Evolutionary conservation across 2,888 invertebrate species (phyloP).

Genomic region (Odontomyia ornata): DNA sequence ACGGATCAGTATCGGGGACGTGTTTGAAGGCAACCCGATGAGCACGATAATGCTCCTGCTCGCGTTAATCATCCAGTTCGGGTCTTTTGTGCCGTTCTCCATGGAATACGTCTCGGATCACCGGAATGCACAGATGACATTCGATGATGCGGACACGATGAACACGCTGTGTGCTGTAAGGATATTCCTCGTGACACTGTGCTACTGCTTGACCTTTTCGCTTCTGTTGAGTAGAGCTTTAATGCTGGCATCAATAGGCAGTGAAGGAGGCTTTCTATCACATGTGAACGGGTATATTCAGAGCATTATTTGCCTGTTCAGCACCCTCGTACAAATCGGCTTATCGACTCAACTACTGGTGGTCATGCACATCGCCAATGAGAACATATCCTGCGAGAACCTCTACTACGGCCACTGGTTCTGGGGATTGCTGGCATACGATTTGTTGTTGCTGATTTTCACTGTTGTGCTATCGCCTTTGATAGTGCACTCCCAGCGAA

Average conservation of each 20-base stretch:
- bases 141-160: constrained; percentile 60
- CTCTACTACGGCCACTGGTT: constrained; percentile 66
- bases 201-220: constrained; percentile 72
- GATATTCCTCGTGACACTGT: constrained; percentile 69
- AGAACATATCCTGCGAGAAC: constrained; percentile 65
- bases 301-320: constrained; percentile 71
- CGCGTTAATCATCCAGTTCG: constrained; percentile 65
- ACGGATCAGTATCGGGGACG: constrained; percentile 71
- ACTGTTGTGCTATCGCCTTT: constrained; percentile 70
- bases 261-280: constrained; percentile 73
- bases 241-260: constrained; percentile 72
- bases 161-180: constrained; percentile 68
- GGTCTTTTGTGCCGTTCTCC: constrained; percentile 66
- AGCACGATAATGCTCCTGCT: constrained; percentile 65
- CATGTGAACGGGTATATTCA: constrained; percentile 78
- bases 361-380: constrained; percentile 64
- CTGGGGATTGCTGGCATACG: constrained; percentile 69
- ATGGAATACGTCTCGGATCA: constrained; percentile 64
- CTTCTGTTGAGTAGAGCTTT: constrained; percentile 72
- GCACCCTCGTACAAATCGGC: constrained; percentile 70
- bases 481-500: constrained; percentile 71
- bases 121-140: constrained; percentile 61
- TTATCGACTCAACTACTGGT: constrained; percentile 65
- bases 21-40: constrained; percentile 74
- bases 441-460: constrained; percentile 69